phyloP scores from a whole-genome alignment of 1,140 invertebrate genomes.

The Lasioglossum albipes region DNA sequence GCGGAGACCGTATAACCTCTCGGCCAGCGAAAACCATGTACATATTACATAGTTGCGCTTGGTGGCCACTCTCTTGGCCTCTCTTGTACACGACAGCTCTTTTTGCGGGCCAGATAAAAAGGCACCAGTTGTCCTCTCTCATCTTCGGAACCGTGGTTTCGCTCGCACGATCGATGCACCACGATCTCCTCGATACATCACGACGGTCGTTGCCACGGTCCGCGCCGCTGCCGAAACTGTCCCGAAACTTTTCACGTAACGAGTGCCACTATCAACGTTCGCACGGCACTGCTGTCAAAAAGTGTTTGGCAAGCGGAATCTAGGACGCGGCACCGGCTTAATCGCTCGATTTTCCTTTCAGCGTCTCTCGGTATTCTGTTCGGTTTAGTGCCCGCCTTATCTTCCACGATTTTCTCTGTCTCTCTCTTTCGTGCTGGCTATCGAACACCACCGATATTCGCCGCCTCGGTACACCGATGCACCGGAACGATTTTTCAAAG shows the following conservation, averaged over 20 bases:
- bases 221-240: background rate
- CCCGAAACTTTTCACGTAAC: conserved; percentile 3
- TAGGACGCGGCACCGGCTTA: conserved; percentile 46
- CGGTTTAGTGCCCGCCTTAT: background rate
- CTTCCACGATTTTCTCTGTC: background rate
- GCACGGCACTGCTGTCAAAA: conserved; percentile 53
- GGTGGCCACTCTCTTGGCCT: background rate
- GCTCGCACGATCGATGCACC: conserved; percentile 17
- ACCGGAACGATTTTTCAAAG: background rate
- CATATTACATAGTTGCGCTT: background rate
- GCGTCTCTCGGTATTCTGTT: background rate
- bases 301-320: conserved; percentile 34
- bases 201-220: background rate
- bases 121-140: conserved; percentile 1
- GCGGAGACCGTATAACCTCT: conserved; percentile 18
- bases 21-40: conserved; percentile 13
- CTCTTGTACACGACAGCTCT: conserved; percentile 29
- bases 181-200: background rate
- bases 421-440: background rate
- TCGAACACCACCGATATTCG: background rate
- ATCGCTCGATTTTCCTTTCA: conserved; percentile 46
- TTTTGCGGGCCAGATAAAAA: conserved; percentile 4
- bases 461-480: background rate
- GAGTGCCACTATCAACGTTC: conserved; percentile 7
- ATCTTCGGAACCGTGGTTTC: conserved; percentile 1